Evolutionary conservation across 2,888 invertebrate genomes (phyloP).

Genomic region (Acleris laterana): DNA sequence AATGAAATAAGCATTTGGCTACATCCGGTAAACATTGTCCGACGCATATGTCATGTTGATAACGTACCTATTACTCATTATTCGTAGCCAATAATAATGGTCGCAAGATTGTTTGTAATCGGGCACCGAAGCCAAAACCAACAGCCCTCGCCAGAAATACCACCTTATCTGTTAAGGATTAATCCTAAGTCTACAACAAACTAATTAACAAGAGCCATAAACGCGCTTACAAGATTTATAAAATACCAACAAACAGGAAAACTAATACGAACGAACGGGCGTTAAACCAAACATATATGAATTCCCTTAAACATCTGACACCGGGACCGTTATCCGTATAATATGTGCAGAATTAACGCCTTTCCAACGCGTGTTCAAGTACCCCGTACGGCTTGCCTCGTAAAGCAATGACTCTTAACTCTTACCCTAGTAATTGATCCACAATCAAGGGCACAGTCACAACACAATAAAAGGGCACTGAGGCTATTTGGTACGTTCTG

Average conservation of each 20-base stretch:
- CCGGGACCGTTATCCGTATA: conserved; percentile 7
- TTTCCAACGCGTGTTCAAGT: neutral
- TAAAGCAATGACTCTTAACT: neutral
- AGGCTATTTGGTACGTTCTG: conserved; percentile 72
- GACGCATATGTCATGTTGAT: conserved; percentile 2
- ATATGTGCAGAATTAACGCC: conserved; percentile 2
- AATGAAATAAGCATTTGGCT: neutral
- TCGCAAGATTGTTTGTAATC: conserved; percentile 5
- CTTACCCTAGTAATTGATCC: conserved; percentile 31
- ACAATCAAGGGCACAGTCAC: conserved; percentile 48
- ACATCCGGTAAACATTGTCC: neutral
- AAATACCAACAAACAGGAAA: conserved; percentile 26
- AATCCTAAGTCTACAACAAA: conserved; percentile 17
- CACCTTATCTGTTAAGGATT: conserved; percentile 10
- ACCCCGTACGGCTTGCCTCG: no score
- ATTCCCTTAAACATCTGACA: conserved; percentile 17
- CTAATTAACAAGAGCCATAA: conserved; percentile 16
- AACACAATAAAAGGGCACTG: conserved; percentile 59
- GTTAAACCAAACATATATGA: conserved; percentile 7
- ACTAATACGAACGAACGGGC: neutral
- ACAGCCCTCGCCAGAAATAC: neutral
- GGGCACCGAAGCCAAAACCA: conserved; percentile 1
- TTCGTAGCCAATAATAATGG: conserved; percentile 1
- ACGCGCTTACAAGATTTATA: conserved; percentile 13
- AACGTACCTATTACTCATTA: conserved; percentile 4